Evolutionary conservation across 1,140 invertebrate species (phyloP).

Genomic region (Drosophila leontia): DNA sequence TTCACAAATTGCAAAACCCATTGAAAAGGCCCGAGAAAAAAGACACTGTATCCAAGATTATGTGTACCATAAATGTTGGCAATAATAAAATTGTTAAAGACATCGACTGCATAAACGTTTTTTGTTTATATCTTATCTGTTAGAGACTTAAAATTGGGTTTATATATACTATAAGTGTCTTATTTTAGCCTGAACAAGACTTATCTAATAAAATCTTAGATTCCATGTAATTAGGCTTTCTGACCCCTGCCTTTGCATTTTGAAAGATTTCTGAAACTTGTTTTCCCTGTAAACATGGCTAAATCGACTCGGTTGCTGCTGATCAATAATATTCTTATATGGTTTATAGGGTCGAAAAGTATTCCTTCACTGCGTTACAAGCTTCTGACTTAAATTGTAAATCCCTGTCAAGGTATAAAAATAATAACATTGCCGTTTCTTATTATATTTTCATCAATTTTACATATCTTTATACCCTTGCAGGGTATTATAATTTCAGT

Average conservation of each 20-base stretch:
- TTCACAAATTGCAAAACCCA: conserved; percentile 1
- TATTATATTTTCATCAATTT: too few relatives aligned
- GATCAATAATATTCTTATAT: too few relatives aligned
- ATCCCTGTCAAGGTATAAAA: too few relatives aligned
- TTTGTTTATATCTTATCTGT: conserved; percentile 11
- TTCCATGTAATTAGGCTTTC: background rate
- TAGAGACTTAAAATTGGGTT: background rate
- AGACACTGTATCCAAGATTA: conserved; percentile 11
- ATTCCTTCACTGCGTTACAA: too few relatives aligned
- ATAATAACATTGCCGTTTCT: too few relatives aligned
- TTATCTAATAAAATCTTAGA: background rate
- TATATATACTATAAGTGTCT: background rate
- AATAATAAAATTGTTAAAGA: conserved; percentile 59
- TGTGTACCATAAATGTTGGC: conserved; percentile 10
- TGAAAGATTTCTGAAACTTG: too few relatives aligned
- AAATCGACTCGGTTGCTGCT: too few relatives aligned
- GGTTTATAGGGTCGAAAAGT: too few relatives aligned
- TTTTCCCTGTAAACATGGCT: too few relatives aligned
- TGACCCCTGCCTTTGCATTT: background rate
- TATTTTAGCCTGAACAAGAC: background rate
- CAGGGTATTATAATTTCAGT: too few relatives aligned
- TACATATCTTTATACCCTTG: too few relatives aligned
- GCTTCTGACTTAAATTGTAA: too few relatives aligned
- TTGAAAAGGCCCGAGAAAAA: conserved; percentile 8
- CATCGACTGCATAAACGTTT: conserved; percentile 4